phyloP scores from a whole-genome alignment of 2,113 vertebrate genomes.

The Anoplopoma fimbria region DNA sequence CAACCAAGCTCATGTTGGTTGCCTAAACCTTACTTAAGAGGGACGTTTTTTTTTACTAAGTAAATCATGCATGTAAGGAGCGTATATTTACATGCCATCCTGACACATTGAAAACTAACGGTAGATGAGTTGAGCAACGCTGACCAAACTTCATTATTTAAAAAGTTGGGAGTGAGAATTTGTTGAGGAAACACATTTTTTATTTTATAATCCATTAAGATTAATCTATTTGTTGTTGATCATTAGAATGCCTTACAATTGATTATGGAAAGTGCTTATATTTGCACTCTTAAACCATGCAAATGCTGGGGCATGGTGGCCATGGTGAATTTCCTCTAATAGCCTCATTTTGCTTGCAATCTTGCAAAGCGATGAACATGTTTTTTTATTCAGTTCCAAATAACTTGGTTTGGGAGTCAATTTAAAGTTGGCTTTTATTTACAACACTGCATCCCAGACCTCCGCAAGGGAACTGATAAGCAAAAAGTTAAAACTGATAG shows the following conservation, averaged over 20 bases:
- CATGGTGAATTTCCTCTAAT: slow-evolving; percentile 10
- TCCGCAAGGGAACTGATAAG: slow-evolving; percentile 13
- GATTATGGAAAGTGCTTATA: background rate
- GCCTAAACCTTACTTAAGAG: background rate
- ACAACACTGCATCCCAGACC: background rate
- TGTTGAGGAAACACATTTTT: background rate
- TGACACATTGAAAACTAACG: no score
- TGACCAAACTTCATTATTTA: background rate
- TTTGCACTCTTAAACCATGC: background rate
- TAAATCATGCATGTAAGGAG: background rate
- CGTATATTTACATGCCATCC: background rate
- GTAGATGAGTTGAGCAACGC: no score
- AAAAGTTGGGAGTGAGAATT: background rate
- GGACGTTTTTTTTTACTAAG: background rate
- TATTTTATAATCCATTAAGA: background rate
- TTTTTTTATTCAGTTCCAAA: slow-evolving; percentile 15
- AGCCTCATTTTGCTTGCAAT: slow-evolving; percentile 14
- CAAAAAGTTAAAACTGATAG: slow-evolving; percentile 11
- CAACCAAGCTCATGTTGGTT: background rate
- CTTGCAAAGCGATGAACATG: background rate
- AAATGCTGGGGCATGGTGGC: background rate
- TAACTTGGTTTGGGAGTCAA: slow-evolving; percentile 18
- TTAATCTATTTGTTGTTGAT: background rate
- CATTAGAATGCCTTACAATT: background rate
- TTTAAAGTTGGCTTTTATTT: slow-evolving; percentile 45